These are phyloP conservation scores for Limnephilus lunatus DNA, from an alignment of 2,888 invertebrate genomes.

Conservation along the genomic window DNA sequence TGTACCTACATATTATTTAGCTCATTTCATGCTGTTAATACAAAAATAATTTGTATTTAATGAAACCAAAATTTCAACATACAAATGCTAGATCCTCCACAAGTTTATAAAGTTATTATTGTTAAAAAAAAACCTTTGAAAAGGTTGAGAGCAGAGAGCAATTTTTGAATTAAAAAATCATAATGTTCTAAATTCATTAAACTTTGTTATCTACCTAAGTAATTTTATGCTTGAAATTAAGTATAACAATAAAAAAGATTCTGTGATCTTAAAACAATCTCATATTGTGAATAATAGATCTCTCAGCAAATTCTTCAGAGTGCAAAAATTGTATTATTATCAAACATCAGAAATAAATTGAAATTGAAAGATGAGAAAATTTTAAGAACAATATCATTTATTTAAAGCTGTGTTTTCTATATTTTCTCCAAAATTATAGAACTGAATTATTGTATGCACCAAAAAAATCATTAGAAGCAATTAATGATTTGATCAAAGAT, in stretches of 20 bases:
- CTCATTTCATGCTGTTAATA: conserved; percentile 8
- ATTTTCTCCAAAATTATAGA: background rate
- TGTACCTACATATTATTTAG: background rate
- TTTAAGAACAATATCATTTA: background rate
- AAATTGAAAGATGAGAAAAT: background rate
- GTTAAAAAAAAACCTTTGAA: background rate
- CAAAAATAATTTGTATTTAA: conserved; percentile 2
- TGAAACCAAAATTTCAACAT: background rate
- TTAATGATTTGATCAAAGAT: background rate
- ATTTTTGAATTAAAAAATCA: background rate
- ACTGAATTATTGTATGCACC: background rate
- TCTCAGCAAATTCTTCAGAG: background rate
- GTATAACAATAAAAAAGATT: background rate
- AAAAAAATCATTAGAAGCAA: background rate
- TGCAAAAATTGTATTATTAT: background rate
- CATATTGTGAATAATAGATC: background rate
- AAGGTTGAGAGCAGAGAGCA: conserved; percentile 14
- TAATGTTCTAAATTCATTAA: conserved; percentile 13
- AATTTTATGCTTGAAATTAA: conserved; percentile 19
- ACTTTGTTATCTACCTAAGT: conserved; percentile 26
- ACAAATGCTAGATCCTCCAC: background rate
- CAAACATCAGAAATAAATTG: background rate
- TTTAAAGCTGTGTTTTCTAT: background rate
- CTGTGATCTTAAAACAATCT: background rate
- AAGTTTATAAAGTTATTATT: background rate